phyloP scores from a whole-genome alignment of 2,888 invertebrate species.

The Himalopsyche japonica region DNA sequence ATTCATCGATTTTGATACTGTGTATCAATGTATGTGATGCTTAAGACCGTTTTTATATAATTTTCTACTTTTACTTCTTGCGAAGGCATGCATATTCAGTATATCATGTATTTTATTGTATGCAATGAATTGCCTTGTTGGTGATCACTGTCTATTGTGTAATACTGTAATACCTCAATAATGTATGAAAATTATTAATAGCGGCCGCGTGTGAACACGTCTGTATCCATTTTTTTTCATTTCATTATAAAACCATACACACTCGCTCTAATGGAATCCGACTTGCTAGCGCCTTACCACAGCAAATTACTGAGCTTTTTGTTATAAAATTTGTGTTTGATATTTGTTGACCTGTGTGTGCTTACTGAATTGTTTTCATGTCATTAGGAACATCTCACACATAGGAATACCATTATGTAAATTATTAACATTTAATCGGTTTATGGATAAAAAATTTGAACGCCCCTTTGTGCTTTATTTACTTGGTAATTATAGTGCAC shows the following conservation, averaged over 20 bases:
- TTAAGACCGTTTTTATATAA: too few relatives aligned
- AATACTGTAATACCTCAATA: slow-evolving; percentile 19
- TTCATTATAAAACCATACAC: slow-evolving; percentile 17
- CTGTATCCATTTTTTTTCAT: slow-evolving; percentile 11
- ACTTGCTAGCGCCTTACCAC: slow-evolving; percentile 20
- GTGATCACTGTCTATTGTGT: slow-evolving; percentile 15
- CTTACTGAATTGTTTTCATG: slow-evolving; percentile 7
- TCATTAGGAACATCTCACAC: not conserved
- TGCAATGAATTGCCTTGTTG: not conserved
- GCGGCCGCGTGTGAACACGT: slow-evolving; percentile 32
- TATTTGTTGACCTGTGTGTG: slow-evolving; percentile 15
- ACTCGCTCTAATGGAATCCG: slow-evolving; percentile 33
- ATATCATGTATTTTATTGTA: too few relatives aligned
- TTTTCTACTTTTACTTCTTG: too few relatives aligned
- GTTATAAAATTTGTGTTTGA: slow-evolving; percentile 8
- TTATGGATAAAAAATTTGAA: too few relatives aligned
- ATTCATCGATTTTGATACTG: too few relatives aligned
- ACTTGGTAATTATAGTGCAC: too few relatives aligned
- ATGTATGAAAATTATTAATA: slow-evolving; percentile 27
- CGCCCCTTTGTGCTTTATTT: too few relatives aligned
- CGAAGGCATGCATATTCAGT: too few relatives aligned
- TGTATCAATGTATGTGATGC: too few relatives aligned
- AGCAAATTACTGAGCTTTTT: slow-evolving; percentile 1
- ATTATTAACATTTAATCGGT: too few relatives aligned
- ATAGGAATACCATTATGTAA: not conserved